Evolutionary conservation across 1,140 invertebrate genomes (phyloP).

Genomic region (Piezodorus guildinii): DNA sequence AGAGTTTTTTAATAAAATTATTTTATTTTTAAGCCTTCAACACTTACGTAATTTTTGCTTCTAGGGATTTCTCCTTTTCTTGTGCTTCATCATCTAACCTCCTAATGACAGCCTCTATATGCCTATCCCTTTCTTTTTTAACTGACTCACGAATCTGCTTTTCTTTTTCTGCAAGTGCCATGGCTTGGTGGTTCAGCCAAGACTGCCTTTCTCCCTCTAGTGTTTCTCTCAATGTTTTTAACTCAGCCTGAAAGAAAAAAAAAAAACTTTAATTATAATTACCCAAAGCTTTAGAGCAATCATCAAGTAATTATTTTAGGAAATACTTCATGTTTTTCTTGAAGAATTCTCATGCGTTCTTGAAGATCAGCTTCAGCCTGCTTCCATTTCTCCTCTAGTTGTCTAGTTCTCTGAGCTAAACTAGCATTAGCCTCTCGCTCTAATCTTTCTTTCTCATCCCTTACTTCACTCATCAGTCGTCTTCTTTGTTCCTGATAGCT

Average conservation of each 20-base stretch:
- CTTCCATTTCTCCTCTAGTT: conserved; percentile 26
- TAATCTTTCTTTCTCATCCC: conserved; percentile 37
- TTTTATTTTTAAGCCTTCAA: too few species aligned
- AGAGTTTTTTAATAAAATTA: too few species aligned
- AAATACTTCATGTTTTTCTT: conserved; percentile 25
- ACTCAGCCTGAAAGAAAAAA: conserved; percentile 35
- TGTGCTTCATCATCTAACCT: conserved; percentile 47
- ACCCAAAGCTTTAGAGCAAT: too few species aligned
- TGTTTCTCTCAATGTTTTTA: conserved; percentile 42
- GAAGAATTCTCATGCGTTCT: conserved; percentile 16
- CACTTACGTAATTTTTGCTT: conserved; percentile 44
- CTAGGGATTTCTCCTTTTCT: conserved; percentile 42
- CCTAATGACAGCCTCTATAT: conserved; percentile 51
- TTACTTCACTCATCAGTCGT: conserved; percentile 39
- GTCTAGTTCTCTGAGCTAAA: conserved; percentile 24
- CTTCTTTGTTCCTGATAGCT: conserved; percentile 41
- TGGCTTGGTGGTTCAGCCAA: conserved; percentile 41
- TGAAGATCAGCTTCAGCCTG: conserved; percentile 17
- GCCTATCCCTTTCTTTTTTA: conserved; percentile 47
- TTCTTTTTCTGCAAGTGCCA: conserved; percentile 44
- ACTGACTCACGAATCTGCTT: conserved; percentile 44
- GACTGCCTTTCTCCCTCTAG: conserved; percentile 42
- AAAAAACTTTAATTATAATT: not conserved
- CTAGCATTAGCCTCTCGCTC: conserved; percentile 30
- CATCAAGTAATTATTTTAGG: not conserved